Base-by-base conservation (phyloP, 2,888 invertebrate genomes). In the Orthosia incerta region DNA sequence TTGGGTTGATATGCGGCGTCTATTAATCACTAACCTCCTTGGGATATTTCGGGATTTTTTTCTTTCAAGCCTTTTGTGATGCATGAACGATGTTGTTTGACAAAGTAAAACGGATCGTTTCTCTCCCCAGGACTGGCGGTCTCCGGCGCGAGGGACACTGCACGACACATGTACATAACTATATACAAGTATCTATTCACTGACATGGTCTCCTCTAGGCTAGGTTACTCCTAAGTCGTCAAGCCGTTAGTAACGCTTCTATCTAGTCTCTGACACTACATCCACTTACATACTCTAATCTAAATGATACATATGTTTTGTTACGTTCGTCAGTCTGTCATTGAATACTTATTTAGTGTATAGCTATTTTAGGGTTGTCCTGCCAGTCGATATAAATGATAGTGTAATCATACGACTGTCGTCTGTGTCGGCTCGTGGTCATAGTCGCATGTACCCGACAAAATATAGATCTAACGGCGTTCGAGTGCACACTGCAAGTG, bases 281-380 rank as follows among this genome's bases (percentile, higher is more conserved):
- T 69, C 57, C 70, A 73, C 63, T 66, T 68, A 69, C 20, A 46
- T 56, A 53, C 45, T 73, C 50, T 74, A 55, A 71, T 72, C 53
- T 73, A 68, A 72, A 68, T 53, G 7, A 56, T 39, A 63, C 59
- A 57, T 46, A 55, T 62, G 69, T 45, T 71, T 71, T 68, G 56
- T 71, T 78, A 74, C 39, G 60, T 74, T 74, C 4, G 46, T 62
- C 65, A 61, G 20, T 73, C 68, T 77, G 80, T 84, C 85, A 75
- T 74, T 84, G 83, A 80, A 84, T 84, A 85, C 78, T 80, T 85
- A 85, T 79, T 83, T 79, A 79, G 81, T 83, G 81, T 85, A 85
- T 75, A 85, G 70, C 48, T 75, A 80, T 53, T 55, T 50, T 62
- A 68, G 39, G 69, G 46, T 31, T 45, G 45, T 71, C 50, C 56